Evolutionary conservation across 2,888 invertebrate species (phyloP), one percentile per base, ranked within the genome.

Genomic region (Agrochola lychnidis): DNA sequence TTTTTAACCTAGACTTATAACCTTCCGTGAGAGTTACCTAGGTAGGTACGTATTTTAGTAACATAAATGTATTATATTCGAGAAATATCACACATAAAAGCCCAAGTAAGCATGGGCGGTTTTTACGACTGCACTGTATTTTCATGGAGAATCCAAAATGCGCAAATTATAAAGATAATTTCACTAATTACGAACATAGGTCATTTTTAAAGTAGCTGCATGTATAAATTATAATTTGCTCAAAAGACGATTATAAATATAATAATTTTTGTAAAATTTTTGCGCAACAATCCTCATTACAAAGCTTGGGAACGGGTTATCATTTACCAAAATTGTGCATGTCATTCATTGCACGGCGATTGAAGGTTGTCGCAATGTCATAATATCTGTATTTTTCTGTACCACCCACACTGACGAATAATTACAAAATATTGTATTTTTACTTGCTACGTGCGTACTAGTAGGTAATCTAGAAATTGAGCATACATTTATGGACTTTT

Each of bases 241-340:
- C 66, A 61, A 63, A 70, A 59, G 40, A 48, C 63, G n/a, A 74
- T 74, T 79, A 64, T 74, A 79, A 79, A 42, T 51, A 61, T 48
- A 45, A 59, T 73, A 25, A 45, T 63, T 70, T 83, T 68, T 57
- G 59, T 67, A 63, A 5, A 57, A 10, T 48, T 75, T 76, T 83
- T 79, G 51, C 74, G 61, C 73, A 83, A 86, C 66, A 81, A 75
- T 71, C 12, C 19, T 56, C 64, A 40, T 69, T 71, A 68, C 53
- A 4, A 19, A 56, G 71, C 83, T 75, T 88, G 87, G 61, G 87
- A 87, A 88, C 82, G 30, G 40, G 73, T 72, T 56, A 77, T 78
- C 63, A 81, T 87, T 87, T 81, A 82, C 78, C 64, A 69, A 87
- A 88, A 84, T 84, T 88, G 79, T 82, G 70, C 76, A 72, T 64